A percentile compares a stretch with the other conserved stretches of the same genome.
Evolutionary conservation across 2,797 vertebrate species (phyloP).

Genomic region (Eulemur mongoz): DNA sequence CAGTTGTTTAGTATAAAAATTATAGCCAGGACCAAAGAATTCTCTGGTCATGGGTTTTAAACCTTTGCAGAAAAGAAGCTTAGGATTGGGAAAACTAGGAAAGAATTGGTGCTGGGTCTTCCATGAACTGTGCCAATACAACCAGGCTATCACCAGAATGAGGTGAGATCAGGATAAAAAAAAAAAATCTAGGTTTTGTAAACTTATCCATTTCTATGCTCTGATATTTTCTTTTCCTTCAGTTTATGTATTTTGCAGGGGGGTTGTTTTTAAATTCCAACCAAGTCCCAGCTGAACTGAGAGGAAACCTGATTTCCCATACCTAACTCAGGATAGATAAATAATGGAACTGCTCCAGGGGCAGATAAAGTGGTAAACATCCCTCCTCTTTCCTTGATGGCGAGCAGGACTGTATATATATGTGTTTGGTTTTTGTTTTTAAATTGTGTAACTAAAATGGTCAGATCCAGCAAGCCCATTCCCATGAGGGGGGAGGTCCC

Average conservation of each 20-base stretch:
- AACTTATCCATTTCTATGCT: constrained; percentile 32
- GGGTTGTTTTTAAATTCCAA: constrained; percentile 7
- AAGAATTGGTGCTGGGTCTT: not conserved
- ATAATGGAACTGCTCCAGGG: constrained; percentile 8
- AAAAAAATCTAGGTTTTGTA: constrained; percentile 28
- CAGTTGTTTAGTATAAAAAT: not conserved
- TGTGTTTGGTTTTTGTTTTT: not conserved
- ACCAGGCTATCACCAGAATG: not conserved
- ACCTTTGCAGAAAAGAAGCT: not conserved
- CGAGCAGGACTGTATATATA: not conserved
- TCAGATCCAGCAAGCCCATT: not conserved
- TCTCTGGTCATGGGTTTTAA: not conserved
- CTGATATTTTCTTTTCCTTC: constrained; percentile 53
- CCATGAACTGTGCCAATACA: not conserved
- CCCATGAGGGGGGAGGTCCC: too few species aligned
- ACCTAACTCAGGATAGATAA: constrained; percentile 29
- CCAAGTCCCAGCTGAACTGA: constrained; percentile 41
- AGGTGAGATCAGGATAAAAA: constrained; percentile 7
- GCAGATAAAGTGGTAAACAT: not conserved
- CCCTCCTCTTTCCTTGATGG: not conserved
- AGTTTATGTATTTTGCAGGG: not conserved
- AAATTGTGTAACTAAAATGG: not conserved
- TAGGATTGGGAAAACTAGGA: not conserved
- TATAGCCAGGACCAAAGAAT: not conserved
- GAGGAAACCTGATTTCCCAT: constrained; percentile 57